Conservation (phyloP, 2,113 vertebrate genomes). For the Amphilophus citrinellus region DNA sequence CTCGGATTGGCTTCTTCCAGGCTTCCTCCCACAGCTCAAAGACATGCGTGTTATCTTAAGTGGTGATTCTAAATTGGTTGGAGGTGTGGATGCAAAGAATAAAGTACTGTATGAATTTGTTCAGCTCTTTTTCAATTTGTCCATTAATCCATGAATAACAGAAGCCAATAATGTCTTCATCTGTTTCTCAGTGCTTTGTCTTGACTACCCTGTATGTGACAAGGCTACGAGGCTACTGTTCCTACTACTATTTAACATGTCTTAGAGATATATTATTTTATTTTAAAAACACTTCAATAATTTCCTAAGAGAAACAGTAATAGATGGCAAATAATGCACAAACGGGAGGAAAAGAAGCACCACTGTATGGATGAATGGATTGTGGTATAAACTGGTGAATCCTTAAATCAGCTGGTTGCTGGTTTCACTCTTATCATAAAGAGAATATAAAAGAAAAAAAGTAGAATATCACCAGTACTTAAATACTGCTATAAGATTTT, state of each 20-base stretch:
- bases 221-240: neutral
- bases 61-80: neutral
- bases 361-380: neutral
- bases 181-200: neutral
- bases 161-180: neutral
- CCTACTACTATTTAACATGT: neutral
- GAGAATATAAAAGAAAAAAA: neutral
- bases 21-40: neutral
- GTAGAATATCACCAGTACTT: neutral
- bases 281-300: neutral
- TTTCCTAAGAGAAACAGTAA: neutral
- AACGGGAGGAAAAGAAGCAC: neutral
- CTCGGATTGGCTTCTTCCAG: neutral
- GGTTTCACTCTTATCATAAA: neutral
- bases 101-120: neutral
- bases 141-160: neutral
- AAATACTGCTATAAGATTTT: neutral
- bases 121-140: neutral
- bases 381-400: too few species aligned
- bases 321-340: neutral
- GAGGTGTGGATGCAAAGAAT: neutral
- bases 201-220: neutral
- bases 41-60: neutral
- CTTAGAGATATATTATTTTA: neutral
- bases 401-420: neutral